These are phyloP conservation scores for Sturnus vulgaris DNA, from an alignment of 2,113 vertebrate species.

Conservation along the genomic window DNA sequence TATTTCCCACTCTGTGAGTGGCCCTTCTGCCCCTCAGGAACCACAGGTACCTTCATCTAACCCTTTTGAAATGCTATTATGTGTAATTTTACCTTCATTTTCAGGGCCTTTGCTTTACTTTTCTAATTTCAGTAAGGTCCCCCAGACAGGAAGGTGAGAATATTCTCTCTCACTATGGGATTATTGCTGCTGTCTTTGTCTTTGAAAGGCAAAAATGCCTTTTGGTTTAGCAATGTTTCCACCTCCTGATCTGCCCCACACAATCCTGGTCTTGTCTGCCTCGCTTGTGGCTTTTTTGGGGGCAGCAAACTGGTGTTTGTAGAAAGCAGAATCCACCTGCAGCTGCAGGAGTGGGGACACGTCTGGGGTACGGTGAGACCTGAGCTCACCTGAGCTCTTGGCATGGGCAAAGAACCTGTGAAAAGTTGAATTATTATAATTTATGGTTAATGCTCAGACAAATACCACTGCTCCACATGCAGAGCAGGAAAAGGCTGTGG, in stretches of 20 bases:
- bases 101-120: neutral
- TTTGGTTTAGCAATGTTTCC: neutral
- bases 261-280: neutral
- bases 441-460: no score
- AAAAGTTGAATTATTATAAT: neutral
- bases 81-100: neutral
- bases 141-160: neutral
- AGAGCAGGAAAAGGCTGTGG: rapidly evolving
- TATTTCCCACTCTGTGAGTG: neutral
- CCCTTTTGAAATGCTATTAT: neutral
- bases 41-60: neutral
- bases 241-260: neutral
- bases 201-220: neutral
- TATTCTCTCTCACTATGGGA: neutral
- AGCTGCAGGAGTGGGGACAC: neutral
- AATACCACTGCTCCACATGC: rapidly evolving
- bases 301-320: neutral
- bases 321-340: rapidly evolving
- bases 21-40: neutral
- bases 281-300: neutral
- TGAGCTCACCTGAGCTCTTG: neutral
- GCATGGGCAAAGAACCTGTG: neutral
- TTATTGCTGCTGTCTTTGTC: neutral
- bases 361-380: neutral
- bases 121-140: neutral